Base-by-base conservation (phyloP, 2,797 vertebrate species). In the Sternotherus odoratus region DNA sequence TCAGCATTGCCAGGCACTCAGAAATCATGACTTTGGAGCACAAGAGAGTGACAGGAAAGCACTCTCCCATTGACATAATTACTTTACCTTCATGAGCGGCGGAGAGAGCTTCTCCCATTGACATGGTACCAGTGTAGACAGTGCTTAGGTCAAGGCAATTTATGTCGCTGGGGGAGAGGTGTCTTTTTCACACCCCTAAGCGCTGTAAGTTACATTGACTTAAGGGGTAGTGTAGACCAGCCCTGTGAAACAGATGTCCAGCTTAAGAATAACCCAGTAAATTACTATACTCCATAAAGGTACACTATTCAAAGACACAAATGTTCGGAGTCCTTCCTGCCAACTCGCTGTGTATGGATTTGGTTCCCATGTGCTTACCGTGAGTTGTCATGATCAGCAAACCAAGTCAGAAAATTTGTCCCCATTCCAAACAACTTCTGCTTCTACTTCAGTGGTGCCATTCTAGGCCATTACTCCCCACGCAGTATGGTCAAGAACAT, bases 231-330 rank as follows among this genome's bases (percentile, higher is more conserved):
- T 16, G 30, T 33, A 33, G 15, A 13, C 57, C 57, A 15, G 28
- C 57, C 12, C 57, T 30, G 96, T 91, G 94, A 96, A 97, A 86
- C 96, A 97, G 95, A 96, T 91, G 95, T 93, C 92, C 89, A 88
- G 89, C 60, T 23, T 17, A 88, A 75, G 92, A 90, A 82, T 21
- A 87, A 78, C 95, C 96, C 87, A 90, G 94, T 92, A 94, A 95
- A 91, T 84, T 13, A 1, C 84, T 94, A 3, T 49, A 77, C 26
- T n/a, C 95, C 49, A 80, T 84, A 54, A 77, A 77, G 78, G n/a
- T 83, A 77, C 86, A 90, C 92, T 90, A 90, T 8, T 57, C 89
- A 93, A 93, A 78, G 84, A 92, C 60, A 12, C 72, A 85, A 86
- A 77, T 0, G 0, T 36, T 82, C 94, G 87, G 89, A 85, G 80